Base-by-base conservation (phyloP, 2,113 vertebrate species). In the Cnemophilus loriae region DNA sequence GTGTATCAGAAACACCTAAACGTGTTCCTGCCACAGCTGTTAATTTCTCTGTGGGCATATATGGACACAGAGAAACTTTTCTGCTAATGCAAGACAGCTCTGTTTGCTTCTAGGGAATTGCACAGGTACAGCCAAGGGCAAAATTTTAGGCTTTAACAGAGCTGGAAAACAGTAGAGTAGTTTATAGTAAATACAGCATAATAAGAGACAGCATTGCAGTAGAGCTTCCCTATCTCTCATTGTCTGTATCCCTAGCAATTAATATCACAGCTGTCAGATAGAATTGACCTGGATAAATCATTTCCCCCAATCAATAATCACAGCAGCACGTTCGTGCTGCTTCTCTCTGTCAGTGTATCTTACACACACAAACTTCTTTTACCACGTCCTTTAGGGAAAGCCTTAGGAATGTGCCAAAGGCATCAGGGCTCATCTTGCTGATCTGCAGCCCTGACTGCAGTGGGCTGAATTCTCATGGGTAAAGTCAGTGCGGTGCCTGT, bases 261-360 rank as follows among this genome's bases (percentile, higher is more conserved):
- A 95, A 74, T 93, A 91, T 56, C 87, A 55, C 53, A 57, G 46
- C 77, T 95, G 79, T 56, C 96, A 87, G 57, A 63, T 46, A 56
- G 80, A 84, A 94, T 44, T 75, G 65, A 46, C 27, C 69, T 24
- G 53, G 49, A 89, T 84, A 81, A 89, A 91, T 82, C 4, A 59
- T 75, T 89, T 79, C 59, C 53, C 46, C 46, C 74, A 73, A 53
- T 83, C 87, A 69, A 91, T 95, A 96, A 95, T 57, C 69, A 73
- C 61, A 87, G 57, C 5, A 65, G 53, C 69, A 82, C 0, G 0
- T 56, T 87, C 5, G 11, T 16, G 46, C 53, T 79, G 56, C 81
- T 68, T 32, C 73, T 37, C n/a, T 75, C 52, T 78, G 11, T 63
- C 74, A 37, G 53, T 67, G 5, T 10, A n/a, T 79, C 65, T 70